Conservation (phyloP, 1,140 invertebrate genomes). For the Drosophila yakuba region DNA sequence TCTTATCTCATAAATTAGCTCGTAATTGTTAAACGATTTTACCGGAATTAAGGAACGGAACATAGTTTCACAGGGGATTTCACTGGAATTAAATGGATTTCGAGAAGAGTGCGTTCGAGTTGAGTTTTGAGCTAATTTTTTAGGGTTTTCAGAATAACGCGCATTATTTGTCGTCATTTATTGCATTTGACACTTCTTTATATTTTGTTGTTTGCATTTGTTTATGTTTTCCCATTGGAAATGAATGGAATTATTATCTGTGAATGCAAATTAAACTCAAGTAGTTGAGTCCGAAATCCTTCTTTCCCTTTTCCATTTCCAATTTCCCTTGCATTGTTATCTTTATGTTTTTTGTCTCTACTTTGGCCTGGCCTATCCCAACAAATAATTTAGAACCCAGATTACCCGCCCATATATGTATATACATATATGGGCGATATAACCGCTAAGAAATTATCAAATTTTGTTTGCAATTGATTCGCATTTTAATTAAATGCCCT, state of each 20-base stretch:
- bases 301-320: neutral
- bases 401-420: no score
- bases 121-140: neutral
- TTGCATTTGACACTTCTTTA: neutral
- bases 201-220: neutral
- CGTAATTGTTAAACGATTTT: slow-evolving; percentile 40
- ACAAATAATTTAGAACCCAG: neutral
- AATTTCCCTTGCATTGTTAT: neutral
- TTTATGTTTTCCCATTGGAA: neutral
- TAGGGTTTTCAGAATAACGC: neutral
- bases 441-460: slow-evolving; percentile 7
- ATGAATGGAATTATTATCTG: neutral
- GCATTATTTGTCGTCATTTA: neutral
- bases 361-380: slow-evolving; percentile 24
- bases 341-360: neutral
- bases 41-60: slow-evolving; percentile 45
- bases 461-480: slow-evolving; percentile 12
- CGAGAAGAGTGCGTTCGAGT: slow-evolving; percentile 13
- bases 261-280: neutral
- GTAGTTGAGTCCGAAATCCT: no score
- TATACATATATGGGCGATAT: neutral
- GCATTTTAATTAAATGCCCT: slow-evolving; percentile 12
- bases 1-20: slow-evolving; percentile 42
- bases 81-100: slow-evolving; percentile 10
- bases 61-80: slow-evolving; percentile 1